Conservation (phyloP, 2,888 invertebrate species). For the Charanyca ferruginea region DNA sequence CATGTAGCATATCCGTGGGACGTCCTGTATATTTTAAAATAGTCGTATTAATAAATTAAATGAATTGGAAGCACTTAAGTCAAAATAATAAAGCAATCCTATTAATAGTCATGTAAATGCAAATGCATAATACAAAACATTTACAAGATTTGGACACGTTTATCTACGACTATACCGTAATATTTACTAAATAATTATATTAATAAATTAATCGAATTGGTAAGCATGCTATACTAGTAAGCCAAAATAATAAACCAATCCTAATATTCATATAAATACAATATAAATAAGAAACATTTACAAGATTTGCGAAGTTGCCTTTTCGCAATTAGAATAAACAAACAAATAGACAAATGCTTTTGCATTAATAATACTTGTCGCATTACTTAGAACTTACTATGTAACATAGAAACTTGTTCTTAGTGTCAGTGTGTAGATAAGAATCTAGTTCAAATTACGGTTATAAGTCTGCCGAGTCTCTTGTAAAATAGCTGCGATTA, state of each 20-base stretch:
- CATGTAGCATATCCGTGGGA: too few relatives aligned
- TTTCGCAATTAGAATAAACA: conserved; percentile 49
- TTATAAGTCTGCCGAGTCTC: conserved; percentile 32
- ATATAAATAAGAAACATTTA: conserved; percentile 28
- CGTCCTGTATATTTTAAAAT: too few relatives aligned
- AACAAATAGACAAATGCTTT: conserved; percentile 47
- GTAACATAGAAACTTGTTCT: conserved; percentile 39
- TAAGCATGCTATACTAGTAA: neutral
- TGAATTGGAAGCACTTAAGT: too few relatives aligned
- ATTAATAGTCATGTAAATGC: too few relatives aligned
- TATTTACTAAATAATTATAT: neutral
- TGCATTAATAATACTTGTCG: conserved; percentile 38
- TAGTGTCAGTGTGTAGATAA: conserved; percentile 54
- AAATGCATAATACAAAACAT: too few relatives aligned
- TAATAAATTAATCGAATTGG: neutral
- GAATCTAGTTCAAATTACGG: conserved; percentile 54
- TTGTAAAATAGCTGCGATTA: conserved; percentile 37
- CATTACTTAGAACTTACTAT: conserved; percentile 31
- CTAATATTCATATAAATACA: conserved; percentile 21
- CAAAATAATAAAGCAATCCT: too few relatives aligned
- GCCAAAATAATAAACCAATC: neutral
- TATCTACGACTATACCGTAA: too few relatives aligned
- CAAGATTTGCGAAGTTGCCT: conserved; percentile 26
- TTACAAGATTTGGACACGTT: too few relatives aligned
- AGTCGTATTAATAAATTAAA: too few relatives aligned